These are phyloP conservation scores for Amorpha juglandis DNA, from an alignment of 2,888 invertebrate genomes.

Conservation along the genomic window DNA sequence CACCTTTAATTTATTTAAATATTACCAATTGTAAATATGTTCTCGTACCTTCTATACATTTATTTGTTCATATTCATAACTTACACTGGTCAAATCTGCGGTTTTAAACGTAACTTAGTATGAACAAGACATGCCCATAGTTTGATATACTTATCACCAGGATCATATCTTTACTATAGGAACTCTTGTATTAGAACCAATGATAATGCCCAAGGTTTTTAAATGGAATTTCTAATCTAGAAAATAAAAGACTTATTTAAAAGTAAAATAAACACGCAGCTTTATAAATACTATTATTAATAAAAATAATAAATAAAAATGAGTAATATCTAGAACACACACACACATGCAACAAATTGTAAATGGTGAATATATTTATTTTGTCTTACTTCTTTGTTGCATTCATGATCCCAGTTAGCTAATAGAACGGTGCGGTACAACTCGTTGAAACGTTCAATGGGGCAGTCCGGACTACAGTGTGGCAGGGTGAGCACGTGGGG, in stretches of 20 bases:
- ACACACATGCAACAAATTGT: neutral
- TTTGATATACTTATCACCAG: neutral
- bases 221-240: too few species aligned
- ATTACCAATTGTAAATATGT: neutral
- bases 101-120: neutral
- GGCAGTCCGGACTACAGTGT: conserved; percentile 86
- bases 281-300: neutral
- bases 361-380: neutral
- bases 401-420: conserved; percentile 88
- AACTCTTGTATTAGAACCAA: neutral
- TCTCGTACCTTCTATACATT: neutral
- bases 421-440: conserved; percentile 85
- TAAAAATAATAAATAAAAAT: neutral
- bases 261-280: too few species aligned
- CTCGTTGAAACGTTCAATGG: conserved; percentile 78
- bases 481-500: conserved; percentile 86
- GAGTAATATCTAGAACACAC: neutral
- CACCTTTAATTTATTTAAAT: neutral
- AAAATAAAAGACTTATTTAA: too few species aligned
- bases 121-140: neutral
- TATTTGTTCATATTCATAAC: neutral
- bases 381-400: conserved; percentile 69
- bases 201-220: too few species aligned
- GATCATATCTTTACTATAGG: neutral
- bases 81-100: neutral